Percentiles rank a stretch among this genome's conserved stretches.
Conservation (phyloP, 2,113 vertebrate genomes). For the Oryzias woworae region DNA sequence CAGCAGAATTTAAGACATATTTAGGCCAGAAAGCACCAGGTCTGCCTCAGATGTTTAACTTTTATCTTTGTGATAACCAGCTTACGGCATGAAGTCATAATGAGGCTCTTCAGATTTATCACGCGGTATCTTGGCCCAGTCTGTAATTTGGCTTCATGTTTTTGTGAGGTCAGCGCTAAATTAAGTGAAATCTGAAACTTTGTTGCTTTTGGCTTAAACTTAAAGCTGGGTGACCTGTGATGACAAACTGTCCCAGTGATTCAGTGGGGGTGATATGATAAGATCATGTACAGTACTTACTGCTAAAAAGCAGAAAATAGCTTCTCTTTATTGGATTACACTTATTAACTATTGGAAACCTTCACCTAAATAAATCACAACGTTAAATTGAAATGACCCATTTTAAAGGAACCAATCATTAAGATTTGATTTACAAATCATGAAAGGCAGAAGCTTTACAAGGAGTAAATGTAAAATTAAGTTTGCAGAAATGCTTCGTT, state of each 20-base stretch:
- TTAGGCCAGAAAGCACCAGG: neutral
- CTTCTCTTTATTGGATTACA: too few species aligned
- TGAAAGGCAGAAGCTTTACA: too few species aligned
- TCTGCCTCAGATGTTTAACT: neutral
- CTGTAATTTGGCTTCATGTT: conserved; percentile 13
- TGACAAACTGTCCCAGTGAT: conserved; percentile 22
- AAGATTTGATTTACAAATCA: too few species aligned
- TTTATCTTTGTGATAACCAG: neutral
- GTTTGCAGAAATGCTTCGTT: too few species aligned
- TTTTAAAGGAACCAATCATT: too few species aligned
- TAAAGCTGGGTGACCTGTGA: conserved; percentile 19
- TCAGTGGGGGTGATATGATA: neutral
- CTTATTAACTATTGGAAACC: too few species aligned
- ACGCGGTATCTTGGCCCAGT: neutral
- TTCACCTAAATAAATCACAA: too few species aligned
- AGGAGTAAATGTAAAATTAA: too few species aligned
- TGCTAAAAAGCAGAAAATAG: too few species aligned
- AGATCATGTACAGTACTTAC: too few species aligned
- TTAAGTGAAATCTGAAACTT: conserved; percentile 33
- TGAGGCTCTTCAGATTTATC: neutral
- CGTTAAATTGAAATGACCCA: too few species aligned
- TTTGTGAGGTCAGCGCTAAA: conserved; percentile 8
- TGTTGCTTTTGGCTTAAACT: conserved; percentile 17
- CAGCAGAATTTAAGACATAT: neutral
- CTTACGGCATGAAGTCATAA: neutral